Evolutionary conservation across 2,797 vertebrate species (phyloP), one percentile per base, ranked within the genome.

Genomic region (Pseudopleuronectes americanus): DNA sequence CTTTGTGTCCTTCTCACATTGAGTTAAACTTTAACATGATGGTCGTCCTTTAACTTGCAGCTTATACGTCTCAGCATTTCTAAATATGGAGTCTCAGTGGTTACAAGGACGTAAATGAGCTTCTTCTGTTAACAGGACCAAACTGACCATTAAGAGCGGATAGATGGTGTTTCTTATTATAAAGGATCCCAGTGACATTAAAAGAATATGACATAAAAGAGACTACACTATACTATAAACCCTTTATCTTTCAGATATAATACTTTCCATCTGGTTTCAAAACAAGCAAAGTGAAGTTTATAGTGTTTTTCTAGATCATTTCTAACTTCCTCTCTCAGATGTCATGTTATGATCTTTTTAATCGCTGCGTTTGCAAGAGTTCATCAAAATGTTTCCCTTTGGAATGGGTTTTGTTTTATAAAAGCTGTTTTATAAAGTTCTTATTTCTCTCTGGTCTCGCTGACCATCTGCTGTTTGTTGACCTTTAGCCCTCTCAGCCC

Each of bases 401-500:
- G 45, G 67, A n/a, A 36, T n/a, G 1, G 45, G 64, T 24, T 24
- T 58, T 60, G 67, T 60, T 31, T 28, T 16, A 5, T 6, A 17
- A 14, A 0, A 60, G 12, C 36, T 4, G 43, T 45, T 65, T 73
- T 28, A 26, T 51, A 55, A 57, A 57, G 19, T 52, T 7, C 3
- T 71, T 49, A 24, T 38, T 53, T 45, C 19, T 38, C 16, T 54
- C 14, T 55, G 23, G 48, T 31, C n/a, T 62, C 19, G 22, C 36
- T 3, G 19, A 8, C 28, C 68, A 49, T 56, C 19, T 77, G 78
- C 31, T 71, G 1, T 53, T 58, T 41, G 49, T 76, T 79, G 62
- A 76, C 57, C 58, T 17, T 17, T 0, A 45, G 1, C 55, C 45
- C 24, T 9, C 8, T 22, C 1, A 19, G 36, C 33, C 47, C 8